Evolutionary conservation across 1,140 invertebrate species (phyloP), one percentile per base, ranked within the genome.

Genomic region (Cotesia chilonis): DNA sequence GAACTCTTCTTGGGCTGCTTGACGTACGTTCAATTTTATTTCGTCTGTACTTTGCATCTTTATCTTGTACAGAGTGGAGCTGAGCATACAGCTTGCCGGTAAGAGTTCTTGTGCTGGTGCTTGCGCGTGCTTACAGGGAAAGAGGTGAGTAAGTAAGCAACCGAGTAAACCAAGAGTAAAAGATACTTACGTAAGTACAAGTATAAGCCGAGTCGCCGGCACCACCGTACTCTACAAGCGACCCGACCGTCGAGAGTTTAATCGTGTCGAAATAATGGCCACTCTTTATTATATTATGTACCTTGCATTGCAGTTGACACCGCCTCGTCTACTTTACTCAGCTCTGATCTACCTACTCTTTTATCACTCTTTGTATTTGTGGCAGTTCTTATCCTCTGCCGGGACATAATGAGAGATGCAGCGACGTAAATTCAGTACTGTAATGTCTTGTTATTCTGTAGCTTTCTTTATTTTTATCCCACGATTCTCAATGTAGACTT

Each of bases 11-110:
- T 28, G 2, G 2, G 28, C 82, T 84, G 81, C 4, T 20, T n/a
- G 12, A 75, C 78, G 79, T 80, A 82, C 83, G 84, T 85, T 85
- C 84, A 81, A 84, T 85, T 85, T 85, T 80, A 79, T 84, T 84
- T 85, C 75, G 83, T 81, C 75, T 1, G 28, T 28, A 28, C 1
- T 28, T 28, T 28, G 28, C 28, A 1, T 28, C 28, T 28, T 28
- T 28, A 28, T 28, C 28, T 28, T 28, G 28, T 28, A 28, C 28
- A 28, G 28, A 28, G 28, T 28, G 28, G 28, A 47, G 41, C 10
- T 6, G 7, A 47, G 5, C 10, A 47, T 47, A 47, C 41, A 47
- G 41, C 41, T 47, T 47, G 10, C 6, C 41, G 10, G 41, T 47
- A 47, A 47, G 41, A 47, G 41, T 10, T 47, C 41, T 47, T 47